These are phyloP conservation scores for Neodiprion pinetum DNA, from an alignment of 1,140 invertebrate genomes.

Conservation along the genomic window DNA sequence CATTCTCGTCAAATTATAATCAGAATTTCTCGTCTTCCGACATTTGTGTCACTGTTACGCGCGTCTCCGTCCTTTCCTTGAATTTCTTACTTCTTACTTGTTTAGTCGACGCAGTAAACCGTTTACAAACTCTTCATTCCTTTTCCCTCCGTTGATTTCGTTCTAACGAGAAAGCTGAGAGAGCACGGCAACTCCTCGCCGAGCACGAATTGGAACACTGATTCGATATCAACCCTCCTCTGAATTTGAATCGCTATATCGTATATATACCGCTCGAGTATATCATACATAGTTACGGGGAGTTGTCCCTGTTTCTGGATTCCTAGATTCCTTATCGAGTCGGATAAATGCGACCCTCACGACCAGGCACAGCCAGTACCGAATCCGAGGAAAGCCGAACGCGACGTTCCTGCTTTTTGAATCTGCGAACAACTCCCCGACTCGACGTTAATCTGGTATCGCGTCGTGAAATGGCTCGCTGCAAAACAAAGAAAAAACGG, in stretches of 20 bases:
- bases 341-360: neutral
- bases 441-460: neutral
- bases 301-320: neutral
- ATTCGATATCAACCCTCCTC: neutral
- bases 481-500: neutral
- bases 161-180: no score
- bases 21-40: neutral
- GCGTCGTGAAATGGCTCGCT: neutral
- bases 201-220: constrained; percentile 5
- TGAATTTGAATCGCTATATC: neutral
- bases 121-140: no score
- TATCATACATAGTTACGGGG: neutral
- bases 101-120: no score
- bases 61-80: no score
- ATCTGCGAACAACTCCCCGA: neutral
- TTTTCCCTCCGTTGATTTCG: no score
- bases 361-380: constrained; percentile 1
- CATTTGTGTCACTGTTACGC: no score
- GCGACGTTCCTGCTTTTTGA: no score
- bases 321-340: neutral
- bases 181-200: neutral
- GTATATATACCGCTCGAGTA: neutral
- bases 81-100: no score
- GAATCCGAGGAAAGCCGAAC: neutral
- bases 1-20: neutral